phyloP scores from a whole-genome alignment of 2,113 vertebrate species.

The Aphyosemion australe region DNA sequence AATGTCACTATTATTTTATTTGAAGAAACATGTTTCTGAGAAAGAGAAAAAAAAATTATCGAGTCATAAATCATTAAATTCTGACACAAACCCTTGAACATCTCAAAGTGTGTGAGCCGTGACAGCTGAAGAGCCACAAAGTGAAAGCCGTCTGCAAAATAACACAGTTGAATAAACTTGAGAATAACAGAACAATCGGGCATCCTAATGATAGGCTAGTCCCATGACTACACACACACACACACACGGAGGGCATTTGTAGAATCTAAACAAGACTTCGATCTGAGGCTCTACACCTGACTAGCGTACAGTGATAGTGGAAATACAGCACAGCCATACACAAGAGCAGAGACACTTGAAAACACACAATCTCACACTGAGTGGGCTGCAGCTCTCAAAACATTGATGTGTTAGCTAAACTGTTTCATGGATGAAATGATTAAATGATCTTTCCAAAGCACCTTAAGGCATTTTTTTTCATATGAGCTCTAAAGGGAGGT shows the following conservation, averaged over 20 bases:
- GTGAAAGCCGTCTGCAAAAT: no score
- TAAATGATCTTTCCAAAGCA: constrained; percentile 20
- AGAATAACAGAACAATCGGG: no score
- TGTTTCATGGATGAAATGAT: constrained; percentile 34
- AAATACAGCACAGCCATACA: not conserved
- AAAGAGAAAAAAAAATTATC: no score
- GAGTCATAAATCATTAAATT: no score
- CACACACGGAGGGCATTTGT: not conserved
- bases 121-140: no score
- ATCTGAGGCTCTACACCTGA: not conserved
- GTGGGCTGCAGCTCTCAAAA: constrained; percentile 8
- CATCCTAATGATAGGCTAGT: no score
- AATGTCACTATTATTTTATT: no score
- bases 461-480: constrained; percentile 30
- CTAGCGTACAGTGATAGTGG: not conserved
- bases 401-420: constrained; percentile 22
- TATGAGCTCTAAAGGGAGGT: not conserved
- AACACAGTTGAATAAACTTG: no score
- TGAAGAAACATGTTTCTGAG: no score
- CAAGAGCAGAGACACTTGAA: not conserved
- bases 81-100: no score
- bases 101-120: no score
- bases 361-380: constrained; percentile 18
- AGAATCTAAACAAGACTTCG: not conserved
- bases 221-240: not conserved